Evolutionary conservation across 23 tunicate species (phyloP).

Genomic region (Trididemnum clinides): DNA sequence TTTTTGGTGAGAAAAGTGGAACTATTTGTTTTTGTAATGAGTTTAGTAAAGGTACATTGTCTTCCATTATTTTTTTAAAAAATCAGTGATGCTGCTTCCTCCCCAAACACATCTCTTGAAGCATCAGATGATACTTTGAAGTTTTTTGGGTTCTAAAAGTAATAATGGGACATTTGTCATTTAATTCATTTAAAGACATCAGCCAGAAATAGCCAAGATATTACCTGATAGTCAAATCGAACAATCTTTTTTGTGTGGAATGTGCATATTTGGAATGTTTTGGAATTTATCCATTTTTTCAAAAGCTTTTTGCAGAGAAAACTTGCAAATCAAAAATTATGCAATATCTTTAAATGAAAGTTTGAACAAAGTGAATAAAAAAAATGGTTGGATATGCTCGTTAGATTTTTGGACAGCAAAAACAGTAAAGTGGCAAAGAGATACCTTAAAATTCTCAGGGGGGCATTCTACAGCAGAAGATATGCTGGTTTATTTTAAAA

Average conservation of each 20-base stretch:
- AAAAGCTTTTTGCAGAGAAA: no score
- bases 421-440: conserved; percentile 1
- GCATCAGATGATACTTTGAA: neutral
- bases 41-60: neutral
- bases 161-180: neutral
- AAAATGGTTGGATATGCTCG: neutral
- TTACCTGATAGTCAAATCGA: conserved; percentile 3
- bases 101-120: neutral
- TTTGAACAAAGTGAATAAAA: neutral
- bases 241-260: neutral
- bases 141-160: conserved; percentile 3
- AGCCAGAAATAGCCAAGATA: neutral
- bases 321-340: neutral
- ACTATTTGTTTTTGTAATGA: no score
- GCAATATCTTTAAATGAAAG: neutral
- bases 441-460: neutral
- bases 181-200: neutral
- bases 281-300: no score
- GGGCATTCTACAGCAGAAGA: conserved; percentile 16
- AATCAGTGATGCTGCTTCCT: neutral
- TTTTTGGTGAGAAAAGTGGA: no score
- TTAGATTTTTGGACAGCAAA: conserved; percentile 1
- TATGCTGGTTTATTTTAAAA: neutral
- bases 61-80: neutral
- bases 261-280: conserved; percentile 13